phyloP scores from a whole-genome alignment of 2,888 invertebrate genomes.

The Heliconius ethilla region DNA sequence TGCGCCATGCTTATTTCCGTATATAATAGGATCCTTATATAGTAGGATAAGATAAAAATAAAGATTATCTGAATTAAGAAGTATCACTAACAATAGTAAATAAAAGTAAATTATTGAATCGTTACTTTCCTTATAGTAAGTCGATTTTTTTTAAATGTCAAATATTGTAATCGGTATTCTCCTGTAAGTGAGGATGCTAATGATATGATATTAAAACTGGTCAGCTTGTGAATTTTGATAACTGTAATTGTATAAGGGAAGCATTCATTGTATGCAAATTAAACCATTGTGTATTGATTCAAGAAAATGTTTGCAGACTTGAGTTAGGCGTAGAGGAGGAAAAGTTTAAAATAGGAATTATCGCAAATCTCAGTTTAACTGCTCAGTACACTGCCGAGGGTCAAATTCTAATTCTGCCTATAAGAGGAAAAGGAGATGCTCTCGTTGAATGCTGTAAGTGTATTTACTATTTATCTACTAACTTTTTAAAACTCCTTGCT shows the following conservation, averaged over 20 bases:
- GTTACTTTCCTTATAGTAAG: neutral
- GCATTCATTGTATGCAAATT: constrained; percentile 38
- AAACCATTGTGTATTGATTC: neutral
- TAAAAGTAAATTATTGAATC: no score
- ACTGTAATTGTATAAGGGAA: constrained; percentile 12
- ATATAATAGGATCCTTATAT: no score
- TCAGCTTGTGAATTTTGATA: neutral
- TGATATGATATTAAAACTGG: neutral
- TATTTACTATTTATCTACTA: no score
- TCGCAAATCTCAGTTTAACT: constrained; percentile 65
- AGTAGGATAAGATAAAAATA: no score
- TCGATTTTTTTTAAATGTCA: no score
- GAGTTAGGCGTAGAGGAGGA: constrained; percentile 59
- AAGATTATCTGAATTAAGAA: no score
- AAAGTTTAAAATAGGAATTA: constrained; percentile 60
- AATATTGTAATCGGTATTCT: neutral
- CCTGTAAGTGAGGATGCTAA: neutral
- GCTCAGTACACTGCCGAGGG: constrained; percentile 77
- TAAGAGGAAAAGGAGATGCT: constrained; percentile 75
- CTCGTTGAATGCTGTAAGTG: constrained; percentile 71
- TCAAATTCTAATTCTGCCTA: constrained; percentile 77
- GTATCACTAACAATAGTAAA: no score
- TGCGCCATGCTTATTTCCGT: no score
- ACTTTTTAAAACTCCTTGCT: no score
- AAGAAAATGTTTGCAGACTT: constrained; percentile 56